Evolutionary conservation across 2,888 invertebrate genomes (phyloP), one percentile per base, ranked within the genome.

Genomic region (Hybos culiciformis): DNA sequence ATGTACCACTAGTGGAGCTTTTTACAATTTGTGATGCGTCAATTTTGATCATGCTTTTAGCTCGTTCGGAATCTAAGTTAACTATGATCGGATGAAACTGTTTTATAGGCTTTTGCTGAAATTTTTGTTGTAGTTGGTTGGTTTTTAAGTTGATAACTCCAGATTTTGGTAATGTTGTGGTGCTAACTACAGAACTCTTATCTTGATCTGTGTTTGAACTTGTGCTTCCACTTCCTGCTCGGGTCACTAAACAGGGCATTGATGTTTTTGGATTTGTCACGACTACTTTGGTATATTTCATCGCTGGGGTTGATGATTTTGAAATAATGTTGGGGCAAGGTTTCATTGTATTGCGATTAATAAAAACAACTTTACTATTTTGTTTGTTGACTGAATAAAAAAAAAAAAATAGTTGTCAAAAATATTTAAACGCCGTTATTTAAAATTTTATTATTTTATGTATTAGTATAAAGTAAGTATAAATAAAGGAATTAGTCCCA

Each of bases 271-370:
- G 47, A 51, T 56, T 59, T n/a, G 55, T 54, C 2, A 60, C 55
- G 29, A 59, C 54, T 11, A 60, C 56, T 53, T 59, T 58, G 4
- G 59, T 51, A 43, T 57, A 58, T 46, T 55, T 62, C 37, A 56
- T 53, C 26, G 57, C 55, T 15, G 48, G 50, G 24, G 54, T 48
- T 40, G 44, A 54, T 17, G 61, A 50, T 7, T 62, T 59, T 7
- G 59, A 53, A 31, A 60, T 54, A 5, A 60, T 56, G 41, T 56
- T 59, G 9, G 59, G 53, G 39, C 60, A 53, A 2, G 63, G 59
- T 42, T 63, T 66, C 52, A 65, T 64, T 4, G 55, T 56, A 39
- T 53, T 64, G 11, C 64, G 59, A 51, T 65, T 66, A n/a, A 66
- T 56, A 18, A 62, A 62, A 2, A 66, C 61, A 5, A 65, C 54